These are phyloP conservation scores for Discoglossus pictus DNA, from an alignment of 2,797 vertebrate species.

Conservation along the genomic window DNA sequence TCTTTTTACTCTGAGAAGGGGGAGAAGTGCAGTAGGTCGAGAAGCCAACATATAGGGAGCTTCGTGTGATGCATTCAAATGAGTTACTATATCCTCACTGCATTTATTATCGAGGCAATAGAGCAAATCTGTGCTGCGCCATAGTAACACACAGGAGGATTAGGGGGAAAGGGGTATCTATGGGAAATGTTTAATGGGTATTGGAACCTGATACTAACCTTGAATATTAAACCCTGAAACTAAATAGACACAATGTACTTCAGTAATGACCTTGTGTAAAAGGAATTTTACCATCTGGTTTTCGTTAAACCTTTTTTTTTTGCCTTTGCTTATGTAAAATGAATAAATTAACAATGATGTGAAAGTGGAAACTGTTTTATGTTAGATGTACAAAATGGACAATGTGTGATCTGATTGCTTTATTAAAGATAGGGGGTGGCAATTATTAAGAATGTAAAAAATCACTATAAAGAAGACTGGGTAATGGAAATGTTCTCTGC, in stretches of 20 bases:
- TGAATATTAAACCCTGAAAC: constrained; percentile 39
- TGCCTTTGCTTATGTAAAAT: constrained; percentile 38
- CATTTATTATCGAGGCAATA: constrained; percentile 27
- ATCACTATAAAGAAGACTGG: too few species aligned
- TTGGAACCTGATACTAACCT: constrained; percentile 47
- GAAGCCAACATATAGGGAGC: constrained; percentile 34
- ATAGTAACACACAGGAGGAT: constrained; percentile 42
- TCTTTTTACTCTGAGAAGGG: constrained; percentile 23
- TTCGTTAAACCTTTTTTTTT: constrained; percentile 41
- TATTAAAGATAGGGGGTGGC: constrained; percentile 23
- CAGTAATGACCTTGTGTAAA: constrained; percentile 50
- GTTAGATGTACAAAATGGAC: constrained; percentile 35
- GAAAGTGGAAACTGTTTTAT: constrained; percentile 44
- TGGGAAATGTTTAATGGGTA: constrained; percentile 50
- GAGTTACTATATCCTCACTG: constrained; percentile 32
- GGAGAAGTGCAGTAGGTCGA: constrained; percentile 32
- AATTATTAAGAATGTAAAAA: too few species aligned
- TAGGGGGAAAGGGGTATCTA: constrained; percentile 37
- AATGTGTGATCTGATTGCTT: constrained; percentile 44
- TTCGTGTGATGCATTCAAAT: constrained; percentile 45
- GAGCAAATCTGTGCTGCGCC: constrained; percentile 16
- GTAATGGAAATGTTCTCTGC: too few species aligned
- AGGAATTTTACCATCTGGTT: constrained; percentile 51
- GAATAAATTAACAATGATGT: constrained; percentile 49
- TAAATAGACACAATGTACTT: constrained; percentile 44